Percentiles rank a stretch among this genome's conserved stretches.
Conservation (phyloP, 2,888 invertebrate genomes). For the Leptopilina syphax region DNA sequence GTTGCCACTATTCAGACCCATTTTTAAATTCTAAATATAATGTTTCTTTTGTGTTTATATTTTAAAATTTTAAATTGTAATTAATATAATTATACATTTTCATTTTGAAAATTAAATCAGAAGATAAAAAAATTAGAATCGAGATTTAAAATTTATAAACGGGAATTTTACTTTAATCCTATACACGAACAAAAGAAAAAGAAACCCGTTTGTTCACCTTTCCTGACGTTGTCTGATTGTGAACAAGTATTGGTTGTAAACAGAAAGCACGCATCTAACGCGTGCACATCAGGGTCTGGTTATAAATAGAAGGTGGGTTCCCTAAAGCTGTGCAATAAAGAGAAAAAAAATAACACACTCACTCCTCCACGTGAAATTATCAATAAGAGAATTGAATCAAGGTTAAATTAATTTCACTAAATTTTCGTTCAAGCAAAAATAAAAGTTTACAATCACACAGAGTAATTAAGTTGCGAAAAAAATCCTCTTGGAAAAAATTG, state of each 20-base stretch:
- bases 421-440: constrained; percentile 1
- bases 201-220: constrained; percentile 23
- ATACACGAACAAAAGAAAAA: constrained; percentile 9
- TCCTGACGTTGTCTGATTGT: constrained; percentile 11
- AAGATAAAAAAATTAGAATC: no score
- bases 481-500: no score
- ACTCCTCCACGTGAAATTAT: constrained; percentile 28
- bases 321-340: constrained; percentile 27
- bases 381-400: constrained; percentile 17
- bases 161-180: not conserved
- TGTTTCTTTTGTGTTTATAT: no score
- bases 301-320: constrained; percentile 36
- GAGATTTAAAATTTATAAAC: no score
- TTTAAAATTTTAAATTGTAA: no score
- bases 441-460: not conserved
- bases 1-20: no score
- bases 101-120: no score
- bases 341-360: not conserved
- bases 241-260: constrained; percentile 33
- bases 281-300: constrained; percentile 34
- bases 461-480: not conserved
- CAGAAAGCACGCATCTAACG: constrained; percentile 37
- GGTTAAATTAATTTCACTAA: not conserved
- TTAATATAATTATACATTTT: no score
- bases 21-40: no score